Evolutionary conservation across 2,113 vertebrate species (phyloP).

Genomic region (Eupsittula cactorum): DNA sequence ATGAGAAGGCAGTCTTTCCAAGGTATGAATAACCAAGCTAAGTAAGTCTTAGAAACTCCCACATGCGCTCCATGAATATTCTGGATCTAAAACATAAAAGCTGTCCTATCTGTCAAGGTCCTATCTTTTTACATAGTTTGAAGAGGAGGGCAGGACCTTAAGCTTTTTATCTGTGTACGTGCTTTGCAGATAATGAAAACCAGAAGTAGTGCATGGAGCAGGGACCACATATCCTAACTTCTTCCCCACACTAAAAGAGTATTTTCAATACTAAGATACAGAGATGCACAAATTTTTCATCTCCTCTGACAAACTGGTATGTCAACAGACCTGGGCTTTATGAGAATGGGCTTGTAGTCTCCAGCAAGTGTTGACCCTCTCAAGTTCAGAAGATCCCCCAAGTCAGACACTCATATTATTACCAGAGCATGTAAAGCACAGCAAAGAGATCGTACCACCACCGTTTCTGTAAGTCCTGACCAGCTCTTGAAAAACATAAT

Average conservation of each 20-base stretch:
- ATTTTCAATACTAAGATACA: neutral
- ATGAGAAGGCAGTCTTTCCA: neutral
- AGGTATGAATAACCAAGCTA: too few species aligned
- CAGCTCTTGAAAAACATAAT: neutral
- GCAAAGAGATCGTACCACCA: neutral
- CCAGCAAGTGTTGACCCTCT: neutral
- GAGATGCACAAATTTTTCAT: neutral
- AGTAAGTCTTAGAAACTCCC: neutral
- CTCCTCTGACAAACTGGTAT: neutral
- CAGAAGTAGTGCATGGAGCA: neutral
- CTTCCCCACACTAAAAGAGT: neutral
- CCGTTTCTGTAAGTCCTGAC: neutral
- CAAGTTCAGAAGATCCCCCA: neutral
- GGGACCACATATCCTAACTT: too few species aligned
- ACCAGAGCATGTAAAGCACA: neutral
- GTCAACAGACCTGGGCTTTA: neutral
- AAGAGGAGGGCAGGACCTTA: neutral
- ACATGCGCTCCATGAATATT: neutral
- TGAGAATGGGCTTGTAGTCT: neutral
- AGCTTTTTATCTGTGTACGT: neutral
- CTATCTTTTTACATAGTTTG: too few species aligned
- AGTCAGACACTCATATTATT: neutral
- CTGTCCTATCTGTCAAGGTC: neutral
- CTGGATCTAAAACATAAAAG: neutral
- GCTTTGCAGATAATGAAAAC: neutral